phyloP scores from a whole-genome alignment of 2,888 invertebrate species.

The Nymphalis polychloros region DNA sequence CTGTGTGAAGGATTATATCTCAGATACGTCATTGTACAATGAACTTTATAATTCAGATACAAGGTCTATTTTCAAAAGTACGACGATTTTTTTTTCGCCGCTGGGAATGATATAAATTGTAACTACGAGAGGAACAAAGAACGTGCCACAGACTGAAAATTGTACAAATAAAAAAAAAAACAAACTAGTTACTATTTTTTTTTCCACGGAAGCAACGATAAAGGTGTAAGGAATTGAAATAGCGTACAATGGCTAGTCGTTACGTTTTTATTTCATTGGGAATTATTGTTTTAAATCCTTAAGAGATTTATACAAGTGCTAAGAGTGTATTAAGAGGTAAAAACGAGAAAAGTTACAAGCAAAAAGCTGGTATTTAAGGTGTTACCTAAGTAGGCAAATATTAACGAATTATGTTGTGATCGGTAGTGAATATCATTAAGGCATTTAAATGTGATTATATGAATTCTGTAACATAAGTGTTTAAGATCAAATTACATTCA shows the following conservation, averaged over 20 bases:
- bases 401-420: no score
- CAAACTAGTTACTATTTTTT: constrained; percentile 5
- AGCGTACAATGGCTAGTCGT: constrained; percentile 2
- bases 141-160: constrained; percentile 29
- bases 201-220: constrained; percentile 12
- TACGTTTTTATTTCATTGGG: constrained; percentile 5
- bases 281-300: background rate
- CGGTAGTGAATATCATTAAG: no score
- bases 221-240: constrained; percentile 15
- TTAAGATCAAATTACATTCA: no score
- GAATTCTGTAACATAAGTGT: no score
- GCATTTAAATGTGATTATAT: no score
- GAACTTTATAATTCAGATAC: background rate
- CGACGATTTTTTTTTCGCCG: constrained; percentile 18
- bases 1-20: constrained; percentile 22
- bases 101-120: constrained; percentile 33
- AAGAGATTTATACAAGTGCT: background rate
- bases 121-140: constrained; percentile 34
- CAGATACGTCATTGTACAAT: constrained; percentile 11
- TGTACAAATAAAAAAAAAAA: constrained; percentile 26
- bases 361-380: no score
- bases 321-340: background rate
- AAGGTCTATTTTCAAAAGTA: constrained; percentile 18
- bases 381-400: no score
- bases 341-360: background rate